phyloP scores from a whole-genome alignment of 1,140 invertebrate species.

The Bombyx mandarina region DNA sequence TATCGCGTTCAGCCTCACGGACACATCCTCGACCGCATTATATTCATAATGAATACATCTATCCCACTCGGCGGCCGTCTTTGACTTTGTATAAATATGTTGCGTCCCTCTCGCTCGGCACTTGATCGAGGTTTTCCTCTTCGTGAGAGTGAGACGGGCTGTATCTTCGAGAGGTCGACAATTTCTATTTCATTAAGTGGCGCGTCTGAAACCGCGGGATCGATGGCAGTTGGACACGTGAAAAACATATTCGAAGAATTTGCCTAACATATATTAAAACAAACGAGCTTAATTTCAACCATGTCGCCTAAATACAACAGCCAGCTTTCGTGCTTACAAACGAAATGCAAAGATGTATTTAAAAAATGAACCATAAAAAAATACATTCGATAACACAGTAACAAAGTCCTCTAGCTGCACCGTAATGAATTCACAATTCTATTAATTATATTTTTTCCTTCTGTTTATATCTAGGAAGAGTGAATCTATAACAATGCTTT shows the following conservation, averaged over 20 bases:
- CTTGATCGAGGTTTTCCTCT: slow-evolving; percentile 37
- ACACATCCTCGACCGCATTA: slow-evolving; percentile 65
- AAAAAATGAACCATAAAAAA: too few species aligned
- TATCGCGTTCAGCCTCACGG: slow-evolving; percentile 41
- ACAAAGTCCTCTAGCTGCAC: too few species aligned
- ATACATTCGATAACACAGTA: too few species aligned
- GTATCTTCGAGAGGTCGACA: slow-evolving; percentile 66
- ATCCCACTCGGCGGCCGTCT: slow-evolving; percentile 65
- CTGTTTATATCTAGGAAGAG: too few species aligned
- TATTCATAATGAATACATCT: slow-evolving; percentile 70
- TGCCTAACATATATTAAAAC: too few species aligned
- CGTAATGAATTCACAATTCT: too few species aligned
- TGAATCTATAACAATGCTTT: too few species aligned
- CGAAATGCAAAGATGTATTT: too few species aligned
- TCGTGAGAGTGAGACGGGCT: slow-evolving; percentile 47
- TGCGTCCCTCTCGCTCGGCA: slow-evolving; percentile 55
- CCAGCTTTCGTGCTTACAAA: too few species aligned
- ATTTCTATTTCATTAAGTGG: slow-evolving; percentile 70
- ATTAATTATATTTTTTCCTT: too few species aligned
- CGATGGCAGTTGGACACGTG: slow-evolving; percentile 47
- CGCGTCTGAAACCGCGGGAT: slow-evolving; percentile 60
- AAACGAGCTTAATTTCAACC: too few species aligned
- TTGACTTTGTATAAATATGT: slow-evolving; percentile 70
- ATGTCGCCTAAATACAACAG: too few species aligned
- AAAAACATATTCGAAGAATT: slow-evolving; percentile 25